A percentile compares a stretch with the other conserved stretches of the same genome.
These are phyloP conservation scores for Meta bourneti DNA, from an alignment of 2,888 invertebrate species.

Conservation along the genomic window DNA sequence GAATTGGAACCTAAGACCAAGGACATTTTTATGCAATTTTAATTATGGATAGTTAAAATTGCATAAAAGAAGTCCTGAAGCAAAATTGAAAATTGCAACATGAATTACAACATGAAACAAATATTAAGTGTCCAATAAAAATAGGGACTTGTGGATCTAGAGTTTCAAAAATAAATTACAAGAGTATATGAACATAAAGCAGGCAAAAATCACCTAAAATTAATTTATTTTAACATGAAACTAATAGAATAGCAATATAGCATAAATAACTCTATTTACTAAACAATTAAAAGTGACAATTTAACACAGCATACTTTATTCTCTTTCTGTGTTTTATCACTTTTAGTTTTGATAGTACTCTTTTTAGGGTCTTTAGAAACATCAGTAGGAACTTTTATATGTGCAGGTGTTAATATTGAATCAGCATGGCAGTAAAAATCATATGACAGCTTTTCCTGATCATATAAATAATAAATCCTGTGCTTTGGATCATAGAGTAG, in stretches of 20 bases:
- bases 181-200: neutral
- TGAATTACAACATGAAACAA: no score
- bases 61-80: no score
- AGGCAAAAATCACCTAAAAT: neutral
- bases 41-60: no score
- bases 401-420: neutral
- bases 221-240: neutral
- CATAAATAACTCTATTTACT: no score
- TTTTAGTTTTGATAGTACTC: neutral
- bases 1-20: no score
- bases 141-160: no score
- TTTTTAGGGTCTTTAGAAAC: neutral
- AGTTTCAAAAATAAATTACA: neutral
- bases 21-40: no score
- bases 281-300: neutral
- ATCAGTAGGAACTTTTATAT: neutral
- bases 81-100: no score
- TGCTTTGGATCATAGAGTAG: conserved; percentile 93
- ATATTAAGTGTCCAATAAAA: no score
- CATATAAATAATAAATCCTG: conserved; percentile 91
- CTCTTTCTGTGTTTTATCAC: conserved; percentile 44
- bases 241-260: no score
- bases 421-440: conserved; percentile 88
- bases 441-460: conserved; percentile 88
- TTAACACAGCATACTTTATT: conserved; percentile 35